These are phyloP conservation scores for Cololabis saira DNA, from an alignment of 2,113 vertebrate species.

Conservation along the genomic window DNA sequence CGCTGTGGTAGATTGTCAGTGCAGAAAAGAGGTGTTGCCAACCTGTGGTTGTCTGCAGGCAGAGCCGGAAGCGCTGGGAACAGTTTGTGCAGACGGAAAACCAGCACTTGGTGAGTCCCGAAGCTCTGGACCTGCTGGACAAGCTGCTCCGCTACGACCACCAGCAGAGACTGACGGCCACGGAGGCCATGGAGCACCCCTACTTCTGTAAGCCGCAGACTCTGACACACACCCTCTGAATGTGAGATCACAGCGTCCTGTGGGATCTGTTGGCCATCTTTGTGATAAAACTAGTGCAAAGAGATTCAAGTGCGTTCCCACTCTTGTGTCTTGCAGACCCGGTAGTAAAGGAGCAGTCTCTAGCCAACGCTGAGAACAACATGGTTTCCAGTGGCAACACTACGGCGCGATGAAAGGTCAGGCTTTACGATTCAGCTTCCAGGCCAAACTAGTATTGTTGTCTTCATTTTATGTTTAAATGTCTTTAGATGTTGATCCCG, in stretches of 20 bases:
- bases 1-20: no score
- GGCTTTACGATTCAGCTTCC: not conserved
- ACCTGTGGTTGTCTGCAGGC: constrained; percentile 76
- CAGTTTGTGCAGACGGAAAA: constrained; percentile 99
- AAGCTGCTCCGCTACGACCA: constrained; percentile 99
- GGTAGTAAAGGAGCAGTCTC: constrained; percentile 92
- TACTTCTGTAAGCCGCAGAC: constrained; percentile 91
- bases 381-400: constrained; percentile 94
- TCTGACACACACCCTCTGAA: not conserved
- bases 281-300: no score
- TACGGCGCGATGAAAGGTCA: constrained; percentile 90
- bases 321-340: constrained; percentile 82
- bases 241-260: not conserved
- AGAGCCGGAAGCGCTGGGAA: constrained; percentile 98
- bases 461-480: no score
- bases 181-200: constrained; percentile 97
- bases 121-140: constrained; percentile 96
- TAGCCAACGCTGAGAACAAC: constrained; percentile 90
- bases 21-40: no score
- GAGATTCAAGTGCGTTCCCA: no score
- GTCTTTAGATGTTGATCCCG: no score
- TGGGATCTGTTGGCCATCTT: not conserved
- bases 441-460: no score
- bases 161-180: constrained; percentile 97
- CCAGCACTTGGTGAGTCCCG: constrained; percentile 95